Base-by-base conservation (phyloP, 2,797 vertebrate species). In the Labroides dimidiatus region DNA sequence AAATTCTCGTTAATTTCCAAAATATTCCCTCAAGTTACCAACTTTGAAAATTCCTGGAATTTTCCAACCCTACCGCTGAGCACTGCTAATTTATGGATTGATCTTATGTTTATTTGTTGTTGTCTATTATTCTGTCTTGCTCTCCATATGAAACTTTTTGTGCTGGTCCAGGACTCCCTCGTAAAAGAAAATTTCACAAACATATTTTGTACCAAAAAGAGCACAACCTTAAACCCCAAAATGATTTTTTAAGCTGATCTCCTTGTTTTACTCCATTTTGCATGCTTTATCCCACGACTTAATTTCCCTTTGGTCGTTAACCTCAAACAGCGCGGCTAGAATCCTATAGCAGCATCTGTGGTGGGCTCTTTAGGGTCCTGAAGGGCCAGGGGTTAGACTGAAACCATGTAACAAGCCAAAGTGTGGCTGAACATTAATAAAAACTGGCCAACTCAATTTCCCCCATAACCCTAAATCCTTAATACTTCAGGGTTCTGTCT, bases 391-490 rank as follows among this genome's bases (percentile, higher is more conserved):
- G 82, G 84, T 88, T 80, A 84, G 80, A 76, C 83, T 74, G 80
- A 87, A 90, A 84, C 52, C 64, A 56, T 60, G 72, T 64, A 80
- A 84, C 72, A 70, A 84, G 81, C 83, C 83, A 81, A 75, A 88
- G 67, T 78, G 75, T 78, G 80, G 80, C 78, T 67, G 77, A 78
- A 81, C 80, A 81, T 88, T 87, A 89, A 91, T 78, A 75, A 81
- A 78, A 67, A 68, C 36, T 58, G 65, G 81, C 82, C 82, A 82
- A 88, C 80, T 83, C 87, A 78, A 84, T 84, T 86, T 86, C 45
- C 75, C 54, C 57, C 43, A 80, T 78, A 80, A 47, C 59, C 70
- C 68, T 89, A 89, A 33, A 88, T 80, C 84, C 87, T 66, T 72
- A 74, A 84, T 80, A 58, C 80, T 83, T 87, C 43, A 80, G 69